These are phyloP conservation scores for Pangasius macronema DNA, from an alignment of 2,797 vertebrate species.

Conservation along the genomic window DNA sequence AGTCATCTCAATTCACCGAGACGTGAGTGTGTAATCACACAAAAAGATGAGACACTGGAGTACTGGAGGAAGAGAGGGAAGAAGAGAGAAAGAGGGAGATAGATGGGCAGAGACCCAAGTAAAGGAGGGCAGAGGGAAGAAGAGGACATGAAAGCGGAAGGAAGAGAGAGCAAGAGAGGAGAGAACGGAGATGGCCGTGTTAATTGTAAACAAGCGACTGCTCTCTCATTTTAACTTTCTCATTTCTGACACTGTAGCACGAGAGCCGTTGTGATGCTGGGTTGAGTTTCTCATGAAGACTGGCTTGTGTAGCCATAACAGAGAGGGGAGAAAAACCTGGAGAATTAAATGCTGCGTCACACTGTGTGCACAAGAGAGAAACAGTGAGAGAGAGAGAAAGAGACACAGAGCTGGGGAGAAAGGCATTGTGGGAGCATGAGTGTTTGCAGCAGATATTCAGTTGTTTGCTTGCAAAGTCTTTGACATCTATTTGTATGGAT, in stretches of 20 bases:
- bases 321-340: slow-evolving; percentile 72
- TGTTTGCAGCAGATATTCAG: slow-evolving; percentile 63
- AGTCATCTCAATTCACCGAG: slow-evolving; percentile 67
- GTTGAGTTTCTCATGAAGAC: slow-evolving; percentile 81
- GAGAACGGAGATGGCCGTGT: slow-evolving; percentile 55
- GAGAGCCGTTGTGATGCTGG: slow-evolving; percentile 63
- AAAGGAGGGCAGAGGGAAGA: slow-evolving; percentile 65
- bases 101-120: slow-evolving; percentile 64
- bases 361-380: slow-evolving; percentile 72
- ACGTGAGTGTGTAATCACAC: slow-evolving; percentile 41
- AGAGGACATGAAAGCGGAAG: slow-evolving; percentile 61
- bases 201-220: slow-evolving; percentile 65
- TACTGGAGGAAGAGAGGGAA: slow-evolving; percentile 6
- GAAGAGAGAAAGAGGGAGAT: slow-evolving; percentile 38
- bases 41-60: slow-evolving; percentile 50
- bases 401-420: slow-evolving; percentile 52
- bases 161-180: slow-evolving; percentile 57
- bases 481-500: slow-evolving; percentile 49
- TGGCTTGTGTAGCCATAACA: slow-evolving; percentile 85
- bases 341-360: slow-evolving; percentile 99
- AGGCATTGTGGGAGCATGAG: slow-evolving; percentile 49
- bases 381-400: slow-evolving; percentile 61
- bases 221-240: slow-evolving; percentile 14
- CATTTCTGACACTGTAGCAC: slow-evolving; percentile 26
- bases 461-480: slow-evolving; percentile 41